A percentile compares a stretch with the other conserved stretches of the same genome.
Evolutionary conservation across 2,797 vertebrate genomes (phyloP).

Genomic region (Oceanodroma leucorhoa): DNA sequence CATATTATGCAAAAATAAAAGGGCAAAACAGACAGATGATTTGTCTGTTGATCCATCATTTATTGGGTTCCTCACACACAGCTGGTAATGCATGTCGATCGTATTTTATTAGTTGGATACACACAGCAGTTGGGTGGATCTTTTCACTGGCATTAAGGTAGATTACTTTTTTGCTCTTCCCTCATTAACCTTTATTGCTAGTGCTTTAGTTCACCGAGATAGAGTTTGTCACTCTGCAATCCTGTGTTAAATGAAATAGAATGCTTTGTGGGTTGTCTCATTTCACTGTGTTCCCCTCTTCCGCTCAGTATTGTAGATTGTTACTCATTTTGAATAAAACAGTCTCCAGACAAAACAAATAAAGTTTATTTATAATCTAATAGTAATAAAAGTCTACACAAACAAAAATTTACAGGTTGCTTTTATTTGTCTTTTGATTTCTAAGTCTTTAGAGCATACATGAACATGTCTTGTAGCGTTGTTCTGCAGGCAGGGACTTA

Average conservation of each 20-base stretch:
- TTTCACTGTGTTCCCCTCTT: background rate
- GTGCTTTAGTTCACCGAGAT: background rate
- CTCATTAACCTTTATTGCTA: slow-evolving; percentile 21
- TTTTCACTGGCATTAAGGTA: background rate
- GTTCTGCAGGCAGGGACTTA: slow-evolving; percentile 3
- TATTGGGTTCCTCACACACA: background rate
- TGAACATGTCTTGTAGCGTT: background rate
- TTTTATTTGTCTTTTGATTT: slow-evolving; percentile 54
- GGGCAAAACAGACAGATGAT: background rate
- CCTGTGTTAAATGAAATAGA: background rate
- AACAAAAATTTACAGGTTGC: slow-evolving; percentile 19
- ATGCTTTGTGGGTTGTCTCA: background rate
- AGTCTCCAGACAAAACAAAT: slow-evolving; percentile 11
- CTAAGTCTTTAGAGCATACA: slow-evolving; percentile 30
- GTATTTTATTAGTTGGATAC: background rate
- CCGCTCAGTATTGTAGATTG: background rate
- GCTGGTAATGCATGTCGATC: background rate
- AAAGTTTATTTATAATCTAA: slow-evolving; percentile 53
- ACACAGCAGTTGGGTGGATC: background rate
- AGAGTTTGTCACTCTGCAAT: background rate
- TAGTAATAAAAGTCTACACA: slow-evolving; percentile 11
- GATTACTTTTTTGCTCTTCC: background rate
- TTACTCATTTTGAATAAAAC: slow-evolving; percentile 35
- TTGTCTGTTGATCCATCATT: background rate
- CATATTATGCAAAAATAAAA: background rate